phyloP scores from a whole-genome alignment of 1,140 invertebrate genomes.

The Coelopa frigida region DNA sequence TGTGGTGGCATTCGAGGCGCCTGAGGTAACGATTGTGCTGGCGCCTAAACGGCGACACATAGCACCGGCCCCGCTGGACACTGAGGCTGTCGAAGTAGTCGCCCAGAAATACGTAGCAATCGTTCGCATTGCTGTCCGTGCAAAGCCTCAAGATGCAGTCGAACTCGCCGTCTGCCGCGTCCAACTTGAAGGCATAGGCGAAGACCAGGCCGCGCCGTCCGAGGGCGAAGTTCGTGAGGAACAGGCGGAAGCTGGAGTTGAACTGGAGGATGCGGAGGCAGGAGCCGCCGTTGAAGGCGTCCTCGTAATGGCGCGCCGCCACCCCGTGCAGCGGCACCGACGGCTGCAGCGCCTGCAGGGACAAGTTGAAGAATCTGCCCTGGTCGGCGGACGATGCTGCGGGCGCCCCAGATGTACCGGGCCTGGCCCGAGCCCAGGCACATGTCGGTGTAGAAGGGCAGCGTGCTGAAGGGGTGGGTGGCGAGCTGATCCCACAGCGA shows the following conservation, averaged over 20 bases:
- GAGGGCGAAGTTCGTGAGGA: slow-evolving; percentile 27
- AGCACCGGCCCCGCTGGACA: slow-evolving; percentile 15
- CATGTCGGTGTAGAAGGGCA: slow-evolving; percentile 71
- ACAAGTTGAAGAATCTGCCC: slow-evolving; percentile 48
- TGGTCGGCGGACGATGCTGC: slow-evolving; percentile 5
- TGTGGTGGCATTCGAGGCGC: slow-evolving; percentile 8
- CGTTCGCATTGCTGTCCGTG: slow-evolving; percentile 12
- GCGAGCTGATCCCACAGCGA: slow-evolving; percentile 62
- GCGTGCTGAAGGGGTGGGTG: slow-evolving; percentile 52
- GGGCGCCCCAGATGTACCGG: no score
- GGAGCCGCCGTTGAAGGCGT: slow-evolving; percentile 42
- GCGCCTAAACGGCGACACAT: slow-evolving; percentile 17
- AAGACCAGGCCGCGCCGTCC: slow-evolving; percentile 21
- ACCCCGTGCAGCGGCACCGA: slow-evolving; percentile 34
- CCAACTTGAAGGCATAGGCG: slow-evolving; percentile 25
- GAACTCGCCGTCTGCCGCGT: not conserved
- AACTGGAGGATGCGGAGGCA: slow-evolving; percentile 24
- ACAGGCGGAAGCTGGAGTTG: slow-evolving; percentile 29
- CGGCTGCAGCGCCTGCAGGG: slow-evolving; percentile 49
- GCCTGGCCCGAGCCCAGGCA: slow-evolving; percentile 62
- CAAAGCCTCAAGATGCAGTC: slow-evolving; percentile 17
- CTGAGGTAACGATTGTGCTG: slow-evolving; percentile 12
- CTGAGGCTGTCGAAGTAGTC: slow-evolving; percentile 15
- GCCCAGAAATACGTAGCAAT: slow-evolving; percentile 28
- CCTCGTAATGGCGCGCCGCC: slow-evolving; percentile 26